A percentile compares a stretch with the other conserved stretches of the same genome.
Conservation (phyloP, 2,797 vertebrate species). For the Hyperoplus immaculatus region DNA sequence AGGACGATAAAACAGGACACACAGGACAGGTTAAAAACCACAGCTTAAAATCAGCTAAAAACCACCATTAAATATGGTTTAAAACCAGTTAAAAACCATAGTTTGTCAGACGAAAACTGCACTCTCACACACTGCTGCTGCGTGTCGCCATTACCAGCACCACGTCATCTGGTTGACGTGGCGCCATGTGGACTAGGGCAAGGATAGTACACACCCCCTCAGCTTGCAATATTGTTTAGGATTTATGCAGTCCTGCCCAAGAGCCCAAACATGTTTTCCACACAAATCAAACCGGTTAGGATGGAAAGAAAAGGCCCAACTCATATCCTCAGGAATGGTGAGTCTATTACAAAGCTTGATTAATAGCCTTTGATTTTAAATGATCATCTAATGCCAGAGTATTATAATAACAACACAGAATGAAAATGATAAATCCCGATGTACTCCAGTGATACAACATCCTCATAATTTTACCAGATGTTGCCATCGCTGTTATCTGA, state of each 20-base stretch:
- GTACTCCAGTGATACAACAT: background rate
- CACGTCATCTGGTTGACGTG: too few species aligned
- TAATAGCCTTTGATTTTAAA: background rate
- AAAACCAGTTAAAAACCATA: too few species aligned
- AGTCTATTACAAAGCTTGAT: background rate
- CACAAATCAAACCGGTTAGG: background rate
- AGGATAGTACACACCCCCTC: background rate
- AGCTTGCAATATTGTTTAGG: background rate
- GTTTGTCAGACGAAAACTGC: too few species aligned
- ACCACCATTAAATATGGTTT: too few species aligned
- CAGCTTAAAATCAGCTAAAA: too few species aligned
- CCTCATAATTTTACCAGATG: background rate
- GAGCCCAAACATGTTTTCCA: background rate
- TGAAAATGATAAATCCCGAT: background rate
- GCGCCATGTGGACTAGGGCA: too few species aligned
- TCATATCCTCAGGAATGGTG: background rate
- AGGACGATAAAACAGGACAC: too few species aligned
- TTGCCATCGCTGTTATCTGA: background rate
- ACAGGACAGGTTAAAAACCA: too few species aligned
- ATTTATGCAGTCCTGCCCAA: background rate
- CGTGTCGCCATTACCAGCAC: too few species aligned
- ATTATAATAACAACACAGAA: constrained; percentile 12
- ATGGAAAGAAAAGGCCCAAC: background rate
- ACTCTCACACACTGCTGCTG: too few species aligned
- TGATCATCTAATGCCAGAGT: background rate